Conservation (phyloP, 2,113 vertebrate genomes). For the Piprites chloris region DNA sequence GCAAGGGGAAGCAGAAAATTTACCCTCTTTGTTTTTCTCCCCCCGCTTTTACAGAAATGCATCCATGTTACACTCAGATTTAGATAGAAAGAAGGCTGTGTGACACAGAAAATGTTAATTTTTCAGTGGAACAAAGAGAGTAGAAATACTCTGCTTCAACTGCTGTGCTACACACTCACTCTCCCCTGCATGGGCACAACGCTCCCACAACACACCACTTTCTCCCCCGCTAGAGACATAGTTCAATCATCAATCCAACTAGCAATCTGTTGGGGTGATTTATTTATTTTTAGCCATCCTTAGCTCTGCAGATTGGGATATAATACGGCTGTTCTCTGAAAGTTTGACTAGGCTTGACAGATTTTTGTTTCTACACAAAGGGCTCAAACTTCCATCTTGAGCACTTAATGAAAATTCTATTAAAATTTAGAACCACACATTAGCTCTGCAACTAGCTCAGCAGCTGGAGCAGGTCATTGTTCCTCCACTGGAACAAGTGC, state of each 20-base stretch:
- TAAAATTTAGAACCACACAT: background rate
- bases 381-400: background rate
- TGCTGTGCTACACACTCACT: background rate
- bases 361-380: background rate
- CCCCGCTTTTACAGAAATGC: background rate
- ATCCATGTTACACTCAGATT: background rate
- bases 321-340: background rate
- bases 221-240: background rate
- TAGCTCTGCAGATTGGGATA: background rate
- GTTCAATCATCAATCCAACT: conserved; percentile 14
- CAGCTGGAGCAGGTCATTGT: background rate
- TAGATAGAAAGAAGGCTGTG: background rate
- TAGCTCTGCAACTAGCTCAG: background rate
- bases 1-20: background rate
- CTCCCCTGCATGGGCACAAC: background rate
- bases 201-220: background rate
- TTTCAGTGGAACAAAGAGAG: conserved; percentile 5
- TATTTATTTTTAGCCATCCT: conserved; percentile 25
- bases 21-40: accelerated
- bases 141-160: background rate
- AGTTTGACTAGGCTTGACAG: background rate
- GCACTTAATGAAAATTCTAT: background rate
- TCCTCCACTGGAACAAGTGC: background rate
- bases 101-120: background rate
- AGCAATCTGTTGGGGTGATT: conserved; percentile 46